Percentiles rank a stretch among this genome's conserved stretches.
Conservation (phyloP, 1,140 invertebrate species). For the Drosophila tani region DNA sequence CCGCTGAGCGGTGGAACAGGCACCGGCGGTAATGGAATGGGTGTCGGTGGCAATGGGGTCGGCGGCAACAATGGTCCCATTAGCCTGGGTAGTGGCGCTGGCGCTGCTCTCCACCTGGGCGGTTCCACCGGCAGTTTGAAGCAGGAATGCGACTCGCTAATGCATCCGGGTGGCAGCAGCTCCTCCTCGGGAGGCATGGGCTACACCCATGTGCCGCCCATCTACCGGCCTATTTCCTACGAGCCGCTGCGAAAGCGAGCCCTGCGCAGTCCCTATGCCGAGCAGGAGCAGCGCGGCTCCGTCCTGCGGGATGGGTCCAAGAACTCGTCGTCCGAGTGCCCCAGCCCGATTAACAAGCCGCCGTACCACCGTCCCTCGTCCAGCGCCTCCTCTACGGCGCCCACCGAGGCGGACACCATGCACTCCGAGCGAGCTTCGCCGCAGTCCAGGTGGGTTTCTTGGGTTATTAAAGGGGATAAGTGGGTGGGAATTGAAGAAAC, state of each 20-base stretch:
- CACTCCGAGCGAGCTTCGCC: conserved; percentile 84
- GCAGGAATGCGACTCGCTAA: conserved; percentile 84
- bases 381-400: conserved; percentile 83
- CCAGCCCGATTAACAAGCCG: conserved; percentile 83
- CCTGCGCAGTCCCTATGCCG: conserved; percentile 85
- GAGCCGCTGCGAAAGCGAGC: conserved; percentile 86
- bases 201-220: conserved; percentile 73
- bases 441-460: conserved; percentile 74
- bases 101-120: conserved; percentile 67
- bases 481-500: too few species aligned
- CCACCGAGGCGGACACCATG: conserved; percentile 84
- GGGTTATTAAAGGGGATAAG: too few species aligned
- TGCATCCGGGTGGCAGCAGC: conserved; percentile 79
- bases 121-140: conserved; percentile 76
- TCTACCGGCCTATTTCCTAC: conserved; percentile 82
- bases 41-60: conserved; percentile 81
- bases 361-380: conserved; percentile 83
- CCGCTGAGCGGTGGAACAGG: conserved; percentile 46
- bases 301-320: conserved; percentile 85
- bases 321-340: conserved; percentile 77
- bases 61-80: conserved; percentile 72
- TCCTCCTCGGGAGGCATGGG: conserved; percentile 58
- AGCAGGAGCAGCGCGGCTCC: conserved; percentile 84
- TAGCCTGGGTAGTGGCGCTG: conserved; percentile 72
- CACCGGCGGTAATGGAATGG: conserved; percentile 36